A percentile compares a stretch with the other conserved stretches of the same genome.
phyloP scores from a whole-genome alignment of 2,888 invertebrate genomes.

The Chrysotoxum bicinctum region DNA sequence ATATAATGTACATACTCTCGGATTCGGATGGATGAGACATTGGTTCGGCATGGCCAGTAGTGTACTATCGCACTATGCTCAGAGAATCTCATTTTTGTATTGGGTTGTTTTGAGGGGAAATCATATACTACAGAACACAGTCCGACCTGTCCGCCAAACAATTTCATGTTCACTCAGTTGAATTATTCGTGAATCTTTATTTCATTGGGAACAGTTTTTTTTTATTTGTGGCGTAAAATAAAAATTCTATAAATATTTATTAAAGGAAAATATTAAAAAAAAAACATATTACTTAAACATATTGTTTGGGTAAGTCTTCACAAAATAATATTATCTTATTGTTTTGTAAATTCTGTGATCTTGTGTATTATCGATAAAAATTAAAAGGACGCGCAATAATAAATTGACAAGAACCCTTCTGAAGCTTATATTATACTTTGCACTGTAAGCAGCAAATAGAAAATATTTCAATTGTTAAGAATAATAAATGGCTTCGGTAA shows the following conservation, averaged over 20 bases:
- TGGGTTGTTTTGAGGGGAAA: conserved; percentile 57
- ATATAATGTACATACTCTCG: neutral
- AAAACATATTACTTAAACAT: conserved; percentile 56
- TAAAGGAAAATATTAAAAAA: conserved; percentile 21
- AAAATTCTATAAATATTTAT: conserved; percentile 51
- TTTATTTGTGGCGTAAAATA: conserved; percentile 63
- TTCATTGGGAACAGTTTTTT: conserved; percentile 62
- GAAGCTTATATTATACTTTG: conserved; percentile 37
- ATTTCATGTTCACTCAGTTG: conserved; percentile 67
- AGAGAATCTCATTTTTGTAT: conserved; percentile 45
- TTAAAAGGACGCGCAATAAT: conserved; percentile 62
- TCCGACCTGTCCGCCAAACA: conserved; percentile 72
- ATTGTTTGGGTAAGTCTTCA: conserved; percentile 66
- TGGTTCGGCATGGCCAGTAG: neutral
- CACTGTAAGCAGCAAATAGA: conserved; percentile 41
- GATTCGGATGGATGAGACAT: conserved; percentile 8
- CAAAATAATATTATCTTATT: conserved; percentile 22
- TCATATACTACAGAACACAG: conserved; percentile 57
- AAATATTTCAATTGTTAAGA: conserved; percentile 10
- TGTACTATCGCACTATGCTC: conserved; percentile 31
- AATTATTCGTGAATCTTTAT: conserved; percentile 66
- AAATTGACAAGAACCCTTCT: conserved; percentile 39
- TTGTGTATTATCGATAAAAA: conserved; percentile 42
- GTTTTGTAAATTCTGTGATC: conserved; percentile 51
- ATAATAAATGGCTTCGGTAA: conserved; percentile 60